Conservation (phyloP, 2,113 vertebrate genomes). For the Tragelaphus buxtoni region DNA sequence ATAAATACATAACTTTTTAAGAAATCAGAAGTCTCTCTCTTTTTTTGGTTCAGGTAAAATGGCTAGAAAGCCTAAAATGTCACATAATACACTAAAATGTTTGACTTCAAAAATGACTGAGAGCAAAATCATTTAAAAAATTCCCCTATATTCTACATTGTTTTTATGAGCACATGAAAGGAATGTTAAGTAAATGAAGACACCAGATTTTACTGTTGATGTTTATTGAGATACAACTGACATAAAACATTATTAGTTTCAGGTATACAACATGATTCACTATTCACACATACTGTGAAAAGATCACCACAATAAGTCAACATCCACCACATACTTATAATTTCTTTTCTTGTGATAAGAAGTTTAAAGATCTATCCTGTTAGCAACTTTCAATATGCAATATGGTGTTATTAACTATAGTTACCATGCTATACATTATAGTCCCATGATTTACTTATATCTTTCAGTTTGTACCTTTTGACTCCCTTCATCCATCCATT, state of each 20-base stretch:
- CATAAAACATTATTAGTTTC: not conserved
- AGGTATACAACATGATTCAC: not conserved
- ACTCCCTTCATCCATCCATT: not conserved
- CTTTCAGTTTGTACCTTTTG: not conserved
- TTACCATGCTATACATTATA: not conserved
- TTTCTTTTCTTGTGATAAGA: not conserved
- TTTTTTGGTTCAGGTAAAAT: not conserved
- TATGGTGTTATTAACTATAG: not conserved
- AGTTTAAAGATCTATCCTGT: not conserved
- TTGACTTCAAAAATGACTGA: slow-evolving; percentile 3
- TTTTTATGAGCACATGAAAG: not conserved
- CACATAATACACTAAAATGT: not conserved
- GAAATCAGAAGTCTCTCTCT: not conserved
- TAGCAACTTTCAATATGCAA: not conserved
- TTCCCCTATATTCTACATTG: not conserved
- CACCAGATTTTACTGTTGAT: not conserved
- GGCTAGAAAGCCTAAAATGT: not conserved
- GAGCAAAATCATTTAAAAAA: slow-evolving; percentile 19
- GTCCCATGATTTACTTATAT: not conserved
- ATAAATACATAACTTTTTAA: slow-evolving; percentile 37
- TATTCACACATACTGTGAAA: not conserved
- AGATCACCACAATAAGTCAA: not conserved
- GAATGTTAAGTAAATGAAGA: not conserved
- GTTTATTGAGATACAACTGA: not conserved
- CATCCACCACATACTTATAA: not conserved